Evolutionary conservation across 2,797 vertebrate genomes (phyloP).

Genomic region (Galagoides demidoff): DNA sequence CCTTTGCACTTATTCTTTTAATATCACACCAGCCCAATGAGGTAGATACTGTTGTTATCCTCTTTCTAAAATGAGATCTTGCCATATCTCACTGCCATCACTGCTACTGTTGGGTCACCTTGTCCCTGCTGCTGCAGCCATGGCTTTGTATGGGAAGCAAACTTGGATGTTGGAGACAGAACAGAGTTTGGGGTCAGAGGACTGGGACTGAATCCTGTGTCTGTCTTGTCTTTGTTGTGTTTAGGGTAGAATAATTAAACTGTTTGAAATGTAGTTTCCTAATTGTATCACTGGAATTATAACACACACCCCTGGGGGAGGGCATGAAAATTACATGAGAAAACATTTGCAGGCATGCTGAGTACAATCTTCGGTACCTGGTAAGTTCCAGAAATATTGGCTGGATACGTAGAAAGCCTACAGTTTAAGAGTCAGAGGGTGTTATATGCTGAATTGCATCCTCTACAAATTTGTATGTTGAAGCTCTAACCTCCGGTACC

Average conservation of each 20-base stretch:
- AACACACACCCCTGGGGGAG: neutral
- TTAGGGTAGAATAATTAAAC: constrained; percentile 38
- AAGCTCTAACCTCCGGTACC: neutral
- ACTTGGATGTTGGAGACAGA: neutral
- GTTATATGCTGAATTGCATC: neutral
- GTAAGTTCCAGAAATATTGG: neutral
- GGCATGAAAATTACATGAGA: neutral
- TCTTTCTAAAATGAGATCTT: neutral
- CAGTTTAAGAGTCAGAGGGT: neutral
- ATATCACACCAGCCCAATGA: neutral
- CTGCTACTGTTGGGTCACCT: neutral
- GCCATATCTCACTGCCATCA: neutral
- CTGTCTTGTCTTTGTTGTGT: constrained; percentile 1
- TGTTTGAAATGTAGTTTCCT: constrained; percentile 27
- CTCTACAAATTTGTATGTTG: neutral
- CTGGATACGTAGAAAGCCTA: neutral
- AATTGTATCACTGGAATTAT: constrained; percentile 14
- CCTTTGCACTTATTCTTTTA: neutral
- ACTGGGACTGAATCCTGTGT: neutral
- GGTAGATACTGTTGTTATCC: neutral
- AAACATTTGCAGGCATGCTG: neutral
- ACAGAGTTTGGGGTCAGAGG: neutral
- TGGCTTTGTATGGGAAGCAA: neutral
- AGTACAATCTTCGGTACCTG: neutral
- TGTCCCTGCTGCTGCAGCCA: neutral